Conservation (phyloP, 2,113 vertebrate species). For the Phalacrocorax brasilianus region DNA sequence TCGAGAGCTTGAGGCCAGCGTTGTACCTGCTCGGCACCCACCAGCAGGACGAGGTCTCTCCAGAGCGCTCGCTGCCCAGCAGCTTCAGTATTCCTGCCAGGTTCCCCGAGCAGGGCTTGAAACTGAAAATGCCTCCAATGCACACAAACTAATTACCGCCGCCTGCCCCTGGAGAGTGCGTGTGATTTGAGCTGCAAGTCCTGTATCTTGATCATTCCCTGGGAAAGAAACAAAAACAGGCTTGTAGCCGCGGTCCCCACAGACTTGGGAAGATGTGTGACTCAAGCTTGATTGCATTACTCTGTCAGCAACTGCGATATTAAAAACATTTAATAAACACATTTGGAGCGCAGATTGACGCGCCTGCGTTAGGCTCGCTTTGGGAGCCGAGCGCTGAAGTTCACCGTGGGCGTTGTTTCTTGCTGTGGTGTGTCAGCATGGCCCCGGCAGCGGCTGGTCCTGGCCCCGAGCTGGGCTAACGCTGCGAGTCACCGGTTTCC, state of each 20-base stretch:
- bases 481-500: not conserved
- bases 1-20: not conserved
- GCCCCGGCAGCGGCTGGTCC: fast-evolving
- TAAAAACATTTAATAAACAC: not conserved
- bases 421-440: not conserved
- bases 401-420: fast-evolving
- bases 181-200: not conserved
- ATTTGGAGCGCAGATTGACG: fast-evolving
- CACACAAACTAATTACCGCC: not conserved
- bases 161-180: not conserved
- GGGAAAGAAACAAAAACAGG: slow-evolving; percentile 38
- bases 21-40: not conserved
- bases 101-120: not conserved
- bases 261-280: not conserved
- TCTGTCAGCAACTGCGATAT: not conserved
- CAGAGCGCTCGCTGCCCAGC: not conserved
- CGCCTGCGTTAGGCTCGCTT: fast-evolving
- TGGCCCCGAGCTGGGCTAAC: not conserved
- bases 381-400: not conserved
- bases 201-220: slow-evolving; percentile 19
- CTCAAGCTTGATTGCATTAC: slow-evolving; percentile 11
- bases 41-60: not conserved
- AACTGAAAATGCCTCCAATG: not conserved
- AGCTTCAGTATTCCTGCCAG: not conserved
- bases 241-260: not conserved